A percentile compares a stretch with the other conserved stretches of the same genome.
phyloP scores from a whole-genome alignment of 2,113 vertebrate genomes.

The Alexandromys fortis region DNA sequence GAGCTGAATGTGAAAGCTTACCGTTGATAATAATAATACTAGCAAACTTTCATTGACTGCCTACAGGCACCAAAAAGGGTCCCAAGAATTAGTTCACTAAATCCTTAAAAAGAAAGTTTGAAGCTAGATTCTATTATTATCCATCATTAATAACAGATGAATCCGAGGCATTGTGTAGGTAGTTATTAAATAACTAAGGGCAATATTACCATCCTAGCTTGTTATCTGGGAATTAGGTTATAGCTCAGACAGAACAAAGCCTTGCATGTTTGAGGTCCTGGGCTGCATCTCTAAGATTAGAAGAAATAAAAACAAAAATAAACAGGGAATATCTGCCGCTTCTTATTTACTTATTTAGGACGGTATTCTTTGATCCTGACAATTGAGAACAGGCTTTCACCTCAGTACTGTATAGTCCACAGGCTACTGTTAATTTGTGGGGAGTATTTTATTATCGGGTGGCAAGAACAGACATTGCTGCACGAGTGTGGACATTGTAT shows the following conservation, averaged over 20 bases:
- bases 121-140: background rate
- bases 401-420: fast-evolving
- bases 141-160: background rate
- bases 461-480: background rate
- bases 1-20: background rate
- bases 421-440: background rate
- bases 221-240: background rate
- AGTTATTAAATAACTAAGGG: background rate
- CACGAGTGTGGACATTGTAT: background rate
- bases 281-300: background rate
- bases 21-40: background rate
- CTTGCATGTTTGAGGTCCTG: background rate
- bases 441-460: background rate
- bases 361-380: background rate
- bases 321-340: no score
- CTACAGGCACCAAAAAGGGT: background rate
- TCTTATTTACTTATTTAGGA: background rate
- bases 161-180: background rate
- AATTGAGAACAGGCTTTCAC: background rate
- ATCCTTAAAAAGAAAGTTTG: background rate
- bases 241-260: no score
- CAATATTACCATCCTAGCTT: background rate
- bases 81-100: background rate
- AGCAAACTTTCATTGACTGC: background rate
- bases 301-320: background rate